A percentile compares a stretch with the other conserved stretches of the same genome.
These are phyloP conservation scores for Oasisia sp. DNA, from an alignment of 2,888 invertebrate species.

Conservation along the genomic window DNA sequence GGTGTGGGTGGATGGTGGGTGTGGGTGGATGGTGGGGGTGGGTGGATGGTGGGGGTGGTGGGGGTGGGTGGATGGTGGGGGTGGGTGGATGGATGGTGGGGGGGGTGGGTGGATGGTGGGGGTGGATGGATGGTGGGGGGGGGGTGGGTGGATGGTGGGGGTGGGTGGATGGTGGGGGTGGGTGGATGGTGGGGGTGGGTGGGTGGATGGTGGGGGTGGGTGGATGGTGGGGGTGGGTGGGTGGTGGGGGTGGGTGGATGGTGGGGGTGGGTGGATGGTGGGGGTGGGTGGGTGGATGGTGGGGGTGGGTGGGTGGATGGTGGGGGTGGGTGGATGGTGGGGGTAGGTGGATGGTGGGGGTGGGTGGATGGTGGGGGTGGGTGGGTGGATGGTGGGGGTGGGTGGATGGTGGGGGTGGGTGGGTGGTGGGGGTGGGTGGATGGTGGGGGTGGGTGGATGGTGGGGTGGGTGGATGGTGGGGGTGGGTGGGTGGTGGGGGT, in stretches of 20 bases:
- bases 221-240: background rate
- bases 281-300: background rate
- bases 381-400: too few species aligned
- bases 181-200: too few species aligned
- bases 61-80: background rate
- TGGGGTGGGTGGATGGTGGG: background rate
- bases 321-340: background rate
- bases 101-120: background rate
- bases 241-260: background rate
- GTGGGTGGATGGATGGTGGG: too few species aligned
- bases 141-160: too few species aligned
- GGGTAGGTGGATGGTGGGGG: background rate
- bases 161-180: background rate
- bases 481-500: background rate
- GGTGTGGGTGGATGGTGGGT: background rate
- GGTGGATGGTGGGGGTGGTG: too few species aligned
- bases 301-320: background rate
- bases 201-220: too few species aligned
- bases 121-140: too few species aligned
- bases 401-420: too few species aligned
- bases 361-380: background rate
- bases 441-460: background rate
- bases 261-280: background rate
- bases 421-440: background rate
- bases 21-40: background rate